These are phyloP conservation scores for Lepidocyrtinus sp. DNA, from an alignment of 2,888 invertebrate species.

Conservation along the genomic window DNA sequence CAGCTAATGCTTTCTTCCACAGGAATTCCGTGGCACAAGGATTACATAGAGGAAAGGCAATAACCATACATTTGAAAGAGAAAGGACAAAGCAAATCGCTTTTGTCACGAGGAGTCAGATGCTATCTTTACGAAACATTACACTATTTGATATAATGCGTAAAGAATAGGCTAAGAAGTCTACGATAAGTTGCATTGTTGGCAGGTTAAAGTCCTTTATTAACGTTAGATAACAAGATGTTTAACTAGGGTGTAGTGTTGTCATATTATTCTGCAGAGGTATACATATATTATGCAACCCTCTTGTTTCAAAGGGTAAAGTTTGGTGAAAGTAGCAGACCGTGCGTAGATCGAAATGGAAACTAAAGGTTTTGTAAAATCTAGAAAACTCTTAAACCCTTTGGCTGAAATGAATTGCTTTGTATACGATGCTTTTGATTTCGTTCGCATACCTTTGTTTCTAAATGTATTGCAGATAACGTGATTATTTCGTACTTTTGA, in stretches of 20 bases:
- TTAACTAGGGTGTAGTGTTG: not conserved
- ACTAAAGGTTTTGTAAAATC: not conserved
- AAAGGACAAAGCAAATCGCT: slow-evolving; percentile 25
- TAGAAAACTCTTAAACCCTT: not conserved
- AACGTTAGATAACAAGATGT: not conserved
- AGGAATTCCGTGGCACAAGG: not conserved
- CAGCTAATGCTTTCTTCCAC: not conserved
- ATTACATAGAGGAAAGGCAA: slow-evolving; percentile 9
- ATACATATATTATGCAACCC: not conserved
- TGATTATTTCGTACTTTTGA: not conserved
- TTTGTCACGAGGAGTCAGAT: slow-evolving; percentile 30
- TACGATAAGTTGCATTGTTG: not conserved
- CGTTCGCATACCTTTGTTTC: not conserved
- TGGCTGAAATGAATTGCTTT: slow-evolving; percentile 7
- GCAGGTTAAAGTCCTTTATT: not conserved
- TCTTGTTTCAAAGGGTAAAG: not conserved
- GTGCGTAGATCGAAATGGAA: not conserved
- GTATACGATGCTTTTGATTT: slow-evolving; percentile 3
- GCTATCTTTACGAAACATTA: slow-evolving; percentile 4
- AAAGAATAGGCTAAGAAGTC: not conserved
- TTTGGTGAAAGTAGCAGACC: not conserved
- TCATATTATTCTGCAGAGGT: too few species aligned
- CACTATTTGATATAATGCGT: slow-evolving; percentile 3
- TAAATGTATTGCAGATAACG: not conserved
- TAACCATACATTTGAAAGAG: slow-evolving; percentile 21